phyloP scores from a whole-genome alignment of 2,888 invertebrate species.

The Andrena praecox region DNA sequence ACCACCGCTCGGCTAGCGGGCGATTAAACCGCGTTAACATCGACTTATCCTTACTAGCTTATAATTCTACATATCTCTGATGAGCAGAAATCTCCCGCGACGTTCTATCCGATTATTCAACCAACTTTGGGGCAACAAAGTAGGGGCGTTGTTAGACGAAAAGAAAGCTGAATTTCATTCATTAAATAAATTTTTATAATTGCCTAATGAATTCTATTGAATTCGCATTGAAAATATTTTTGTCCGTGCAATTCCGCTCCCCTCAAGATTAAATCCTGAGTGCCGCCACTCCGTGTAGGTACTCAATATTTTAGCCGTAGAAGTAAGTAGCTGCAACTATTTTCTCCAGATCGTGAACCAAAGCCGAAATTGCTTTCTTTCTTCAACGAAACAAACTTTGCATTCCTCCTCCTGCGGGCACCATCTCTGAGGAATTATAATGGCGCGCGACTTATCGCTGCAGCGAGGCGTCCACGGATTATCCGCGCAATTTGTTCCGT shows the following conservation, averaged over 20 bases:
- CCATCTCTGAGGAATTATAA: conserved; percentile 16
- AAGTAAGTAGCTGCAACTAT: too few relatives aligned
- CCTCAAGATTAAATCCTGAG: too few relatives aligned
- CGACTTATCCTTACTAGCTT: background rate
- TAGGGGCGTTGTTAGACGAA: too few relatives aligned
- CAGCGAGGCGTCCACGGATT: conserved; percentile 27
- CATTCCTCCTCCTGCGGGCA: conserved; percentile 16
- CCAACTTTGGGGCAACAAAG: too few relatives aligned
- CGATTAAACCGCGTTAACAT: conserved; percentile 3
- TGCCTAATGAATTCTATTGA: too few relatives aligned
- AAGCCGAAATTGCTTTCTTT: background rate
- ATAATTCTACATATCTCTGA: background rate
- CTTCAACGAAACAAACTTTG: background rate
- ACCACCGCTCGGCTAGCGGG: background rate
- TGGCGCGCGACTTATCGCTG: conserved; percentile 35
- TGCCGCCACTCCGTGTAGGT: too few relatives aligned
- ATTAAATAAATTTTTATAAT: too few relatives aligned
- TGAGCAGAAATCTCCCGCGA: background rate
- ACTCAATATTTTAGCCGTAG: too few relatives aligned
- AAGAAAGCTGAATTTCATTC: too few relatives aligned
- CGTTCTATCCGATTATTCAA: background rate
- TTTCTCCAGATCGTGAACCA: too few relatives aligned
- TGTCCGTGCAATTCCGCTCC: too few relatives aligned
- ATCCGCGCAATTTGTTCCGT: conserved; percentile 54
- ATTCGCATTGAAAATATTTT: too few relatives aligned